Percentiles rank a stretch among this genome's conserved stretches.
phyloP scores from a whole-genome alignment of 2,797 vertebrate genomes.

The Danio tinwini region DNA sequence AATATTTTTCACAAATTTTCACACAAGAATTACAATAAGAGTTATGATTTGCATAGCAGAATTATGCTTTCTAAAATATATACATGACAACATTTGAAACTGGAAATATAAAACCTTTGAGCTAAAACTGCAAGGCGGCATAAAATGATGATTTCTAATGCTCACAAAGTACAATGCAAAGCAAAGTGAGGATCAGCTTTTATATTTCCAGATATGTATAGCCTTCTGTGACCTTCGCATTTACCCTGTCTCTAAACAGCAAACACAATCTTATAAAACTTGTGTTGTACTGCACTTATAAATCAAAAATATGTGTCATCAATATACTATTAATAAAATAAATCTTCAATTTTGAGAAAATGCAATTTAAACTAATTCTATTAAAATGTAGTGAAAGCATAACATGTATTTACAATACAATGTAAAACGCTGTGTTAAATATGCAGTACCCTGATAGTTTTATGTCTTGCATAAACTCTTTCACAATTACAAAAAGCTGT shows the following conservation, averaged over 20 bases:
- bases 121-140: constrained; percentile 22
- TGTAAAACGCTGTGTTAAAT: constrained; percentile 1
- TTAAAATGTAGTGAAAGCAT: neutral
- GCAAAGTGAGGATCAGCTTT: neutral
- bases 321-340: neutral
- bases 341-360: constrained; percentile 14
- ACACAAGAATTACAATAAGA: neutral
- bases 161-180: constrained; percentile 30
- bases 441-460: constrained; percentile 20
- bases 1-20: constrained; percentile 28
- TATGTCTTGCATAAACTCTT: neutral
- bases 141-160: constrained; percentile 7
- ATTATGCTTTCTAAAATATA: constrained; percentile 21
- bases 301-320: constrained; percentile 7
- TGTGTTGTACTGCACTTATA: neutral
- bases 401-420: neutral
- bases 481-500: neutral
- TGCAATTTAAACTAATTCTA: neutral
- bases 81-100: neutral
- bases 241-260: neutral
- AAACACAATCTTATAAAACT: constrained; percentile 2
- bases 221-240: neutral
- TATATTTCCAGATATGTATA: constrained; percentile 5
- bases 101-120: constrained; percentile 20
- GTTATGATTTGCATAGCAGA: constrained; percentile 26